Percentiles rank a stretch among this genome's conserved stretches.
These are phyloP conservation scores for Falcaria lacertinaria DNA, from an alignment of 2,888 invertebrate species.

Conservation along the genomic window DNA sequence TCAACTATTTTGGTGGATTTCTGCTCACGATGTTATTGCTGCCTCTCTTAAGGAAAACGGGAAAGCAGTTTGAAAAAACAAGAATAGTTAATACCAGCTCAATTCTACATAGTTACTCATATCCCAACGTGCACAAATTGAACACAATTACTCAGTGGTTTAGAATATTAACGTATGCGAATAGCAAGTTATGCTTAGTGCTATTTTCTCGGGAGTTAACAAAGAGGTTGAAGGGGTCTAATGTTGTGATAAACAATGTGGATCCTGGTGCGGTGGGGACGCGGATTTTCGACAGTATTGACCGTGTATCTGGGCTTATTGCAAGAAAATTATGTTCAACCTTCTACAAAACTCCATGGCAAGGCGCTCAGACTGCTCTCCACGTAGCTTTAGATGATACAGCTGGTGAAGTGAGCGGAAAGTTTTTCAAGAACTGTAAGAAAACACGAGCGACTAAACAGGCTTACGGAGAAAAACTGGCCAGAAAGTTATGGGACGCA, in stretches of 20 bases:
- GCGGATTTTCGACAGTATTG: slow-evolving; percentile 79
- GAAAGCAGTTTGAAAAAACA: slow-evolving; percentile 74
- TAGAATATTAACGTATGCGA: slow-evolving; percentile 70
- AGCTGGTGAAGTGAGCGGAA: slow-evolving; percentile 81
- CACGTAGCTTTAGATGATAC: slow-evolving; percentile 84
- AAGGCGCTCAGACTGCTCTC: slow-evolving; percentile 88
- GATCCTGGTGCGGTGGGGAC: slow-evolving; percentile 91
- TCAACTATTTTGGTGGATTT: slow-evolving; percentile 81
- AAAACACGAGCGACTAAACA: slow-evolving; percentile 73
- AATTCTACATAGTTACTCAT: slow-evolving; percentile 82
- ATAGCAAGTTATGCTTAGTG: slow-evolving; percentile 84
- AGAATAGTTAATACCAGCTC: slow-evolving; percentile 88
- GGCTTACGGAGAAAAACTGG: slow-evolving; percentile 81
- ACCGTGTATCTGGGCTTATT: slow-evolving; percentile 66
- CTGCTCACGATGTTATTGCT: slow-evolving; percentile 48
- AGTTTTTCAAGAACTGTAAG: slow-evolving; percentile 86
- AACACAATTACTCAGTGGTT: slow-evolving; percentile 75
- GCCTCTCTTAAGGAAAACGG: slow-evolving; percentile 32
- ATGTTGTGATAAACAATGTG: slow-evolving; percentile 87
- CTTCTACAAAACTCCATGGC: slow-evolving; percentile 83
- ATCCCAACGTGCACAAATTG: slow-evolving; percentile 82
- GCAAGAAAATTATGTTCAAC: slow-evolving; percentile 63
- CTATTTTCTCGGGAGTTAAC: slow-evolving; percentile 85
- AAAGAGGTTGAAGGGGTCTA: slow-evolving; percentile 79
- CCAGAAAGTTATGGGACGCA: slow-evolving; percentile 87